Evolutionary conservation across 2,113 vertebrate species (phyloP), one percentile per base, ranked within the genome.

Genomic region (Syngnathus scovelli): DNA sequence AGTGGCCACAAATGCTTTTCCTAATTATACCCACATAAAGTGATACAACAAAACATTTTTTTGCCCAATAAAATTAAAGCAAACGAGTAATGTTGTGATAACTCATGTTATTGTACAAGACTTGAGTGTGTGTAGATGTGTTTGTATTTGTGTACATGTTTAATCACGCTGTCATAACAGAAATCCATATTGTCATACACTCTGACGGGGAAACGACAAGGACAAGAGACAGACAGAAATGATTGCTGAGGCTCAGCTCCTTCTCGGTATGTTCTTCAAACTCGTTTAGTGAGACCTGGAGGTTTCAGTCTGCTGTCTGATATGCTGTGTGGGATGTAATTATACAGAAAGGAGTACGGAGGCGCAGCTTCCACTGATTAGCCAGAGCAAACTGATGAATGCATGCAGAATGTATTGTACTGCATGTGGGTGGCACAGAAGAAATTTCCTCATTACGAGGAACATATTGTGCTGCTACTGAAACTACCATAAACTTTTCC

Each of bases 1-100:
- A 78, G 33, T 36, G 67, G 63, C 37, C 44, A 54, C 68, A 74
- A 52, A 72, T 52, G 49, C 9, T 37, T 52, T 65, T 33, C 33
- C 72, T 66, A 69, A 72, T 39, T 36, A 52, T 46, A 1, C 54
- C 66, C 71, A 76, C 78, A 76, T 56, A 63, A 66, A 76, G n/a
- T 2, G 9, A 56, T 21, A 59, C 12, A 39, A 60, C 19, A 16
- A 36, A 69, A 64, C 64, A 44, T 18, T 51, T 49, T 49, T 49
- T 19, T n/a, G 3, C 7, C 2, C 7, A 16, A 1, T 19, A 7
- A 49, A 49, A 19, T 49, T 19, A 52, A 52, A n/a, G 7, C 49
- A 52, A 52, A 52, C 21, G 49, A 52, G 19, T n/a, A 21, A 52
- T 10, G 19, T 52, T 21, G 19, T 3, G 21, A n/a, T n/a, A 9